phyloP scores from a whole-genome alignment of 1,140 invertebrate species.

The Pachyrhynchus sulphureomaculatus region DNA sequence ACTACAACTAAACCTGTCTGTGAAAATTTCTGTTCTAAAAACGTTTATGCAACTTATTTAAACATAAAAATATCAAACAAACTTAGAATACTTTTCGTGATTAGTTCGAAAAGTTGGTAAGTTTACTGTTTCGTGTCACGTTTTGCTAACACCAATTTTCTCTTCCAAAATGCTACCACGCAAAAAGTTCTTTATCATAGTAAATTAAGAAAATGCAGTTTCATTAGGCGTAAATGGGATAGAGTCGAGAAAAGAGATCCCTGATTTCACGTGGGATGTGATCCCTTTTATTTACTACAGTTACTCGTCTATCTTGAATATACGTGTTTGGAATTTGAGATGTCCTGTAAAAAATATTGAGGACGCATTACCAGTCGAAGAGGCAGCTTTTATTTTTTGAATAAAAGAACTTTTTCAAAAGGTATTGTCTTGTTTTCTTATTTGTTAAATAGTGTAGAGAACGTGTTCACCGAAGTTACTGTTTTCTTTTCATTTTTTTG shows the following conservation, averaged over 20 bases:
- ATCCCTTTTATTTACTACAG: slow-evolving; percentile 29
- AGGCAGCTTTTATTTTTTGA: neutral
- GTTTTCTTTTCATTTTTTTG: too few relatives aligned
- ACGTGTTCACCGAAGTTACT: too few relatives aligned
- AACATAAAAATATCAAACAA: neutral
- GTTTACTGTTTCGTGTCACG: slow-evolving; percentile 13
- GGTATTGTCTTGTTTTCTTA: too few relatives aligned
- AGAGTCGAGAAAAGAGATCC: slow-evolving; percentile 10
- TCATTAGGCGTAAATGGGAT: slow-evolving; percentile 25
- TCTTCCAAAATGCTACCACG: neutral
- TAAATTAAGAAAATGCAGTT: slow-evolving; percentile 24
- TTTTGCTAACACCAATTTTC: neutral
- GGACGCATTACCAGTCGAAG: neutral
- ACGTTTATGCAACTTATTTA: too few relatives aligned
- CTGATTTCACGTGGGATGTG: slow-evolving; percentile 6
- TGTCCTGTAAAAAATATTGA: neutral
- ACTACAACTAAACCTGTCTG: too few relatives aligned
- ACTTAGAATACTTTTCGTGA: neutral
- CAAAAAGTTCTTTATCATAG: slow-evolving; percentile 14
- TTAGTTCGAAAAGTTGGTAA: neutral
- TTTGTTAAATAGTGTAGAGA: too few relatives aligned
- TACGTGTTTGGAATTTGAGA: slow-evolving; percentile 25
- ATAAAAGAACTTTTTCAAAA: too few relatives aligned
- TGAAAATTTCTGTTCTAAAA: too few relatives aligned
- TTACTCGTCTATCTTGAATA: slow-evolving; percentile 17